These are phyloP conservation scores for Atrichornis clamosus DNA, from an alignment of 2,113 vertebrate species.

Conservation along the genomic window DNA sequence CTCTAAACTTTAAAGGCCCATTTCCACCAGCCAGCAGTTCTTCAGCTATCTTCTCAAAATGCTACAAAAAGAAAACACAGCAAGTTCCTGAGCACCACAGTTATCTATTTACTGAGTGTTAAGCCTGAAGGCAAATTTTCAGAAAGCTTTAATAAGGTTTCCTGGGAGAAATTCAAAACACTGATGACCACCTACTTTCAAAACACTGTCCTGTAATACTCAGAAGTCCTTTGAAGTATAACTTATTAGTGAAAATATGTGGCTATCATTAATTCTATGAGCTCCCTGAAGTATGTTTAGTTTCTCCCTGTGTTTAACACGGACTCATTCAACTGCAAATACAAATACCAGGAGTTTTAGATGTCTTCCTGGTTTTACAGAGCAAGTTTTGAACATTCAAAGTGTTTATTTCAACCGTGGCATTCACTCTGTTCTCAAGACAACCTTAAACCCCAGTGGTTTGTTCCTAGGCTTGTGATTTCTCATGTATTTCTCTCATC, in stretches of 20 bases:
- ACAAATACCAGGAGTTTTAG: neutral
- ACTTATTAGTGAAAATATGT: neutral
- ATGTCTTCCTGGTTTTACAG: neutral
- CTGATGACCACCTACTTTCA: neutral
- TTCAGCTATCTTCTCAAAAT: neutral
- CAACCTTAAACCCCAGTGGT: neutral
- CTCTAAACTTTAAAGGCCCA: neutral
- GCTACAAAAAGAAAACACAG: neutral
- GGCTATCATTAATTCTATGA: neutral
- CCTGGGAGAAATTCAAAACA: neutral
- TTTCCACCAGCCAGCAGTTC: neutral
- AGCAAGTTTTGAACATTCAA: neutral
- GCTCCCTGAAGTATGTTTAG: neutral
- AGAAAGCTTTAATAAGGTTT: neutral
- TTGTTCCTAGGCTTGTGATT: neutral
- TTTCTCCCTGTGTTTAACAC: neutral
- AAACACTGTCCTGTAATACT: neutral
- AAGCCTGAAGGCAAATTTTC: neutral
- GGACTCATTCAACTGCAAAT: neutral
- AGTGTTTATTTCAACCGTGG: neutral
- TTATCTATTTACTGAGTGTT: neutral
- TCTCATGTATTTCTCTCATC: rapidly evolving
- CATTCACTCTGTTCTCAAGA: neutral
- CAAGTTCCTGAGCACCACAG: neutral
- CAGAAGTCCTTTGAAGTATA: neutral